Percentiles rank a stretch among this genome's conserved stretches.
Conservation (phyloP, 1,140 invertebrate species). For the Nixonia krombeini region DNA sequence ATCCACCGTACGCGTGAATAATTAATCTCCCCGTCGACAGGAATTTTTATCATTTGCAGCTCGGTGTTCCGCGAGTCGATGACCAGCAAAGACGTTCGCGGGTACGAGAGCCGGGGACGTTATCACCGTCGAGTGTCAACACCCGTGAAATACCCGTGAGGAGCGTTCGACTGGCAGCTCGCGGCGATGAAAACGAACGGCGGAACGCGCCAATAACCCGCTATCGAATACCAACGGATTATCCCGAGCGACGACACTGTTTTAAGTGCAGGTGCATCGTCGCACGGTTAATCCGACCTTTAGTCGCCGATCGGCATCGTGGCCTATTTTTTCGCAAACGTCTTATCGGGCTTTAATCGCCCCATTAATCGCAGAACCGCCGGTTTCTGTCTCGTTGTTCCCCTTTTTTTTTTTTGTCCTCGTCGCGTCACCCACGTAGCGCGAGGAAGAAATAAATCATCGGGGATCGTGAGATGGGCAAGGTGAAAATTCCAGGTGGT, state of each 20-base stretch:
- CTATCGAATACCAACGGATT: background rate
- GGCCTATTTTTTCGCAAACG: slow-evolving; percentile 12
- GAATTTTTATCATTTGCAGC: slow-evolving; percentile 3
- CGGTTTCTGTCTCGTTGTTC: too few relatives aligned
- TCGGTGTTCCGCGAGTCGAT: too few relatives aligned
- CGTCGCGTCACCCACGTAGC: slow-evolving; percentile 8
- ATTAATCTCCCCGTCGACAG: slow-evolving; percentile 1
- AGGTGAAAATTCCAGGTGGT: slow-evolving; percentile 27
- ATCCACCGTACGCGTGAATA: background rate
- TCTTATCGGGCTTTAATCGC: too few relatives aligned
- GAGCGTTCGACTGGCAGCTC: background rate
- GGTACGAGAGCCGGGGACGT: background rate
- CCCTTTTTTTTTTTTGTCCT: too few relatives aligned
- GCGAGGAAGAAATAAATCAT: slow-evolving; percentile 20
- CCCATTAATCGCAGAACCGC: too few relatives aligned
- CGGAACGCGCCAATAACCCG: background rate
- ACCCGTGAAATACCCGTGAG: background rate
- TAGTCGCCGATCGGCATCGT: background rate
- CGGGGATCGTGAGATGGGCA: slow-evolving; percentile 14
- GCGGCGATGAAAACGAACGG: background rate
- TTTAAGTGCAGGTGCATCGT: too few relatives aligned
- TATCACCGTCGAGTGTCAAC: background rate
- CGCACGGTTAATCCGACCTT: too few relatives aligned
- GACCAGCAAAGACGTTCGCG: background rate
- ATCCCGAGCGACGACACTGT: too few relatives aligned